These are phyloP conservation scores for Protonibea diacanthus DNA, from an alignment of 2,797 vertebrate species.

Conservation along the genomic window DNA sequence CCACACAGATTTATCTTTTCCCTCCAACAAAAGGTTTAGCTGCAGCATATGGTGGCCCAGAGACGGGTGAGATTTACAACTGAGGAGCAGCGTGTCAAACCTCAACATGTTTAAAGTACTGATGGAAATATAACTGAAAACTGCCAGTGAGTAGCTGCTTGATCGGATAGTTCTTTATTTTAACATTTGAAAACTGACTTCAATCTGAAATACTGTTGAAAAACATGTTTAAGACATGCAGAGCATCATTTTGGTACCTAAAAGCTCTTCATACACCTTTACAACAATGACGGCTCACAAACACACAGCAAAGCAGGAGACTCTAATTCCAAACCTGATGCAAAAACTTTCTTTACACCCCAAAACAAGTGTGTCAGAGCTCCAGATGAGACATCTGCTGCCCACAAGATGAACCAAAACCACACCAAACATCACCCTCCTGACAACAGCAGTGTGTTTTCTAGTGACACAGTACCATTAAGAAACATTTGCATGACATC, in stretches of 20 bases:
- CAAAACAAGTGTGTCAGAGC: slow-evolving; percentile 25
- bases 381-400: slow-evolving; percentile 20
- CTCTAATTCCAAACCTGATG: background rate
- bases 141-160: background rate
- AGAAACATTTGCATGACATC: slow-evolving; percentile 7
- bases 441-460: background rate
- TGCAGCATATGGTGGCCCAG: slow-evolving; percentile 36
- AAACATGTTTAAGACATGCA: background rate
- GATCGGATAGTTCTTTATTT: background rate
- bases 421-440: background rate
- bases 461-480: background rate
- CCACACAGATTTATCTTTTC: slow-evolving; percentile 18
- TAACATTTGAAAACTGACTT: background rate
- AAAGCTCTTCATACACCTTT: background rate
- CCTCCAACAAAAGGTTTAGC: slow-evolving; percentile 16
- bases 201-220: background rate
- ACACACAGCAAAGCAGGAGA: background rate
- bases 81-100: background rate
- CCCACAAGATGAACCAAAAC: slow-evolving; percentile 9
- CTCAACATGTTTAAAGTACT: background rate
- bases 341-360: background rate
- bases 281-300: background rate
- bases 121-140: background rate
- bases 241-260: background rate
- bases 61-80: slow-evolving; percentile 12